A percentile compares a stretch with the other conserved stretches of the same genome.
Evolutionary conservation across 1,140 invertebrate genomes (phyloP).

Genomic region (Stratiolaelaps scimitus): DNA sequence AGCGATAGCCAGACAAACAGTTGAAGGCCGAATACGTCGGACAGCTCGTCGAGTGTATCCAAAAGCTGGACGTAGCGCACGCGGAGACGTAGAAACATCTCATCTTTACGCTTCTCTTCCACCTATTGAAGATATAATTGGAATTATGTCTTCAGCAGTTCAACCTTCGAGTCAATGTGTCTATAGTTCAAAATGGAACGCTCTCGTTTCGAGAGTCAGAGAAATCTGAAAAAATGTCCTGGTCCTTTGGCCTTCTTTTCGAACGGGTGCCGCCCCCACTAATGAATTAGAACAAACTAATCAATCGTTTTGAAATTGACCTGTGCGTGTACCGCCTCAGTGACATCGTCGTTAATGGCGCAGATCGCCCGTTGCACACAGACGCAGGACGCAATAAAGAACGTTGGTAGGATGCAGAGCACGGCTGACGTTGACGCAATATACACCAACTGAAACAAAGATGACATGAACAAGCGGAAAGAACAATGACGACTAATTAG

Average conservation of each 20-base stretch:
- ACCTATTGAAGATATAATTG: not conserved
- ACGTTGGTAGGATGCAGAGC: slow-evolving; percentile 19
- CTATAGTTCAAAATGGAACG: too few species aligned
- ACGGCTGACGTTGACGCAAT: slow-evolving; percentile 14
- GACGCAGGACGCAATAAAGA: slow-evolving; percentile 8
- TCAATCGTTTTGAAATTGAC: not conserved
- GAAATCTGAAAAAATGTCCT: too few species aligned
- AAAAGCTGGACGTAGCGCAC: slow-evolving; percentile 7
- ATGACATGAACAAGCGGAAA: too few species aligned
- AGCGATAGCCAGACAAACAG: slow-evolving; percentile 20
- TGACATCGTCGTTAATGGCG: slow-evolving; percentile 23
- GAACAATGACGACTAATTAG: too few species aligned
- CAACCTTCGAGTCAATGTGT: too few species aligned
- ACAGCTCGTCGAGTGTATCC: slow-evolving; percentile 22
- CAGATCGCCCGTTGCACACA: slow-evolving; percentile 5
- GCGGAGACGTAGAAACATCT: slow-evolving; percentile 3
- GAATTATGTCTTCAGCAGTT: too few species aligned
- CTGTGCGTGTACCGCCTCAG: slow-evolving; percentile 2
- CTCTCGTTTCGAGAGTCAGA: too few species aligned
- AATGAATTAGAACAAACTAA: too few species aligned
- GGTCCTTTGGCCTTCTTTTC: too few species aligned
- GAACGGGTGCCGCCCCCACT: too few species aligned
- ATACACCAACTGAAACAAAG: slow-evolving; percentile 1
- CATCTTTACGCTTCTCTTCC: slow-evolving; percentile 21
- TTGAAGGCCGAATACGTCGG: slow-evolving; percentile 17